A percentile compares a stretch with the other conserved stretches of the same genome.
phyloP scores from a whole-genome alignment of 1,140 invertebrate species.

The Pogonognathellus flavescens region DNA sequence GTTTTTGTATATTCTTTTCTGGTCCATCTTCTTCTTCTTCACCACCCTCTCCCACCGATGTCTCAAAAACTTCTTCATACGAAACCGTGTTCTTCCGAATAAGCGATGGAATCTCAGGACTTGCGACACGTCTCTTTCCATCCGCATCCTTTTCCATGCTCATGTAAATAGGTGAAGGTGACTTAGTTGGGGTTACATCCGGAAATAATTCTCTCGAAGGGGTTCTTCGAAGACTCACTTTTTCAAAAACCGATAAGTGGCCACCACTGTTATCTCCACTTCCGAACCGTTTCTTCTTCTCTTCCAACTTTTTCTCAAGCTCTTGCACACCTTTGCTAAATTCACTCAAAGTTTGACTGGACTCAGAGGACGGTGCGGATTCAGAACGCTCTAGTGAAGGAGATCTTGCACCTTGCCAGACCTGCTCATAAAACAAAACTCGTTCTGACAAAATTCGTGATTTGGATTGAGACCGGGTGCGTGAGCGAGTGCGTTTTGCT shows the following conservation, averaged over 20 bases:
- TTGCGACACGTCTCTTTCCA: background rate
- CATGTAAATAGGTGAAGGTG: conserved; percentile 8
- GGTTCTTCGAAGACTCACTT: conserved; percentile 38
- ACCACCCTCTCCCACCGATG: background rate
- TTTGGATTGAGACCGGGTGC: conserved; percentile 69
- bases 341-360: conserved; percentile 23
- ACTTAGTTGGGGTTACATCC: conserved; percentile 25
- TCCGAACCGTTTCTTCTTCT: conserved; percentile 10
- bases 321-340: conserved; percentile 51
- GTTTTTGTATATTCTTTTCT: background rate
- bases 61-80: conserved; percentile 47
- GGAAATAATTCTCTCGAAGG: conserved; percentile 1
- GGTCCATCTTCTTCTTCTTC: background rate
- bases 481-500: conserved; percentile 43
- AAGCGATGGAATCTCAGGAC: conserved; percentile 17
- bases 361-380: background rate
- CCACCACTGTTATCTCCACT: conserved; percentile 43
- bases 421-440: conserved; percentile 83
- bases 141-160: conserved; percentile 37
- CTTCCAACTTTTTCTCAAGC: conserved; percentile 53
- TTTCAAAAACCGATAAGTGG: conserved; percentile 24
- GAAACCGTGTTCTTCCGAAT: conserved; percentile 35
- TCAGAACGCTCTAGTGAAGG: background rate
- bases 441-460: conserved; percentile 72
- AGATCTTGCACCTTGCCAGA: conserved; percentile 74